Conservation (phyloP, 2,888 invertebrate species). For the Tiphia femorata region DNA sequence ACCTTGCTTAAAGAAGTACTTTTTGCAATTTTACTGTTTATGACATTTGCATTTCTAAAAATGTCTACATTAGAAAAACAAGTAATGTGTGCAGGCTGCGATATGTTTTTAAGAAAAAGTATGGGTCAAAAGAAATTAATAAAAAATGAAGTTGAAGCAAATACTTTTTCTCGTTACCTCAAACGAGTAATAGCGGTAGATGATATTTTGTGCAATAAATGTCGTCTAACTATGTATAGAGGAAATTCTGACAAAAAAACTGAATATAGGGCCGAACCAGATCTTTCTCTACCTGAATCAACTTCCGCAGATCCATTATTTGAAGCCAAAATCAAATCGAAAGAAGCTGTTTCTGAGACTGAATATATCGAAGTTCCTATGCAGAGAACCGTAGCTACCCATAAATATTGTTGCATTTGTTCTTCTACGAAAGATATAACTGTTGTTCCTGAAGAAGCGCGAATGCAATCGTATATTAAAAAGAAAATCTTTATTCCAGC, state of each 20-base stretch:
- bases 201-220: slow-evolving; percentile 4
- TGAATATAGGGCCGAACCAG: neutral
- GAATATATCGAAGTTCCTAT: slow-evolving; percentile 28
- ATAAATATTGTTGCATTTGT: slow-evolving; percentile 36
- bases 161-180: neutral
- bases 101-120: slow-evolving; percentile 7
- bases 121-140: neutral
- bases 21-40: too few species aligned
- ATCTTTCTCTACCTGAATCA: too few species aligned
- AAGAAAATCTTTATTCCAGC: slow-evolving; percentile 30
- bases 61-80: slow-evolving; percentile 1
- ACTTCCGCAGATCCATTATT: slow-evolving; percentile 6
- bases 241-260: neutral
- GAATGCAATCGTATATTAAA: slow-evolving; percentile 28
- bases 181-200: slow-evolving; percentile 3
- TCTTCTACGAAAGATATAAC: slow-evolving; percentile 12
- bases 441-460: slow-evolving; percentile 28
- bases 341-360: neutral
- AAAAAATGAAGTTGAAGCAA: slow-evolving; percentile 9
- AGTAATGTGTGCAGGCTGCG: neutral
- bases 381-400: slow-evolving; percentile 30
- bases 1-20: too few species aligned
- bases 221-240: neutral
- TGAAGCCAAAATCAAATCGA: neutral
- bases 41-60: neutral